Conservation (phyloP, 2,797 vertebrate genomes). For the Sciurus carolinensis region DNA sequence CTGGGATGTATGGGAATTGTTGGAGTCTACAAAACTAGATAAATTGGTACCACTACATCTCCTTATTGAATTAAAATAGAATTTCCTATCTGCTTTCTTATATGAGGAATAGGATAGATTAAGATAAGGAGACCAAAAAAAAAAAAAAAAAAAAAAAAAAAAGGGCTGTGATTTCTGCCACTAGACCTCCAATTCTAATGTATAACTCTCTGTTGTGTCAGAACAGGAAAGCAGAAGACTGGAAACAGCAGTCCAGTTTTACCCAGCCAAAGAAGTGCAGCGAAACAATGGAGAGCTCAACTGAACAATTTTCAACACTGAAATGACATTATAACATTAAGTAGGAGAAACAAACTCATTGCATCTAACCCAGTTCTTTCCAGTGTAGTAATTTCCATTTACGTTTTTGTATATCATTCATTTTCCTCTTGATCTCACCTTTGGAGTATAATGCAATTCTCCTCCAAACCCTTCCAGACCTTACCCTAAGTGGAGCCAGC, state of each 20-base stretch:
- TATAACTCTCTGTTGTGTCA: neutral
- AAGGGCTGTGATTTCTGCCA: neutral
- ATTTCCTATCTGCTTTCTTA: neutral
- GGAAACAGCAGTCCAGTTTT: neutral
- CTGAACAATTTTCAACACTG: neutral
- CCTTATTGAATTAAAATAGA: neutral
- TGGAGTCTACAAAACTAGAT: neutral
- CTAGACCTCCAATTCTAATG: neutral
- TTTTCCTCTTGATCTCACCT: constrained; percentile 6
- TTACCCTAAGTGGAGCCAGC: neutral
- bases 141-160: too few relatives aligned
- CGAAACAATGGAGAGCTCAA: neutral
- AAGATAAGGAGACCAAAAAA: neutral
- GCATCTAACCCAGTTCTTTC: constrained; percentile 4
- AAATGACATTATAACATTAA: neutral
- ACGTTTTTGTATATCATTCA: neutral
- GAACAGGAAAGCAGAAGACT: neutral
- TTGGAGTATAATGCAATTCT: neutral
- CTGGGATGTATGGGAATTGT: neutral
- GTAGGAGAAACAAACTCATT: neutral
- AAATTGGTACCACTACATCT: neutral
- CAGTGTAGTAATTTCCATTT: neutral
- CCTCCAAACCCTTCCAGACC: neutral
- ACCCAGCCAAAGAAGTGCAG: neutral
- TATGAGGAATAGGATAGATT: neutral